A percentile compares a stretch with the other conserved stretches of the same genome.
These are phyloP conservation scores for silkworm (Bombyx mori) DNA, from an alignment of 1,140 invertebrate species.

Conservation along the genomic window DNA sequence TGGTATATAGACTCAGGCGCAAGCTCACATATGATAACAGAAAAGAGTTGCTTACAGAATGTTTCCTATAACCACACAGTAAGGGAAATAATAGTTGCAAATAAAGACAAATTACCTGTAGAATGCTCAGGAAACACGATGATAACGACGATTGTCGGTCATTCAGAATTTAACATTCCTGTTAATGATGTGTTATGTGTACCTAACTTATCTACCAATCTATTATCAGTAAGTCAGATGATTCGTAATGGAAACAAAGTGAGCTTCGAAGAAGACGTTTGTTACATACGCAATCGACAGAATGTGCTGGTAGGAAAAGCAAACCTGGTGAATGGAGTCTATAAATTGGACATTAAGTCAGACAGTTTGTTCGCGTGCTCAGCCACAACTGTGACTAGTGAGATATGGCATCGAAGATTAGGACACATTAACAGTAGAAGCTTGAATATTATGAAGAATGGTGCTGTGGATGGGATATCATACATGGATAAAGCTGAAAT, in stretches of 20 bases:
- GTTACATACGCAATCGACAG: constrained; percentile 23
- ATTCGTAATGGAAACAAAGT: constrained; percentile 5
- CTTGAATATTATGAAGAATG: constrained; percentile 9
- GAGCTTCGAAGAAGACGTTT: constrained; percentile 14
- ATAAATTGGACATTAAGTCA: too few species aligned
- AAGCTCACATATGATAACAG: neutral
- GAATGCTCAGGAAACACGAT: neutral
- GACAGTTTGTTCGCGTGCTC: too few species aligned
- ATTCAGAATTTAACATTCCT: neutral
- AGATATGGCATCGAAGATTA: constrained; percentile 15
- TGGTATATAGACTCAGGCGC: constrained; percentile 4
- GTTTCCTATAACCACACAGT: neutral
- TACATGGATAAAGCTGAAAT: constrained; percentile 1
- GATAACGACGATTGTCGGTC: neutral
- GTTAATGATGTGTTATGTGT: constrained; percentile 4
- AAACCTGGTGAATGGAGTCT: too few species aligned
- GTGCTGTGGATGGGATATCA: constrained; percentile 7
- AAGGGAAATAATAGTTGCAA: constrained; percentile 4
- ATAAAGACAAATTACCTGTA: constrained; percentile 1
- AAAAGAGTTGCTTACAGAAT: neutral
- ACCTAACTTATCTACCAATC: constrained; percentile 1
- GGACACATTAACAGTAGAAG: constrained; percentile 15
- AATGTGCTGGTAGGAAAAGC: constrained; percentile 6
- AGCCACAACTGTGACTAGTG: too few species aligned
- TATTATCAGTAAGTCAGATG: constrained; percentile 2